Percentiles rank a stretch among this genome's conserved stretches.
phyloP scores from a whole-genome alignment of 2,888 invertebrate species.

The Tetragonula carbonaria region DNA sequence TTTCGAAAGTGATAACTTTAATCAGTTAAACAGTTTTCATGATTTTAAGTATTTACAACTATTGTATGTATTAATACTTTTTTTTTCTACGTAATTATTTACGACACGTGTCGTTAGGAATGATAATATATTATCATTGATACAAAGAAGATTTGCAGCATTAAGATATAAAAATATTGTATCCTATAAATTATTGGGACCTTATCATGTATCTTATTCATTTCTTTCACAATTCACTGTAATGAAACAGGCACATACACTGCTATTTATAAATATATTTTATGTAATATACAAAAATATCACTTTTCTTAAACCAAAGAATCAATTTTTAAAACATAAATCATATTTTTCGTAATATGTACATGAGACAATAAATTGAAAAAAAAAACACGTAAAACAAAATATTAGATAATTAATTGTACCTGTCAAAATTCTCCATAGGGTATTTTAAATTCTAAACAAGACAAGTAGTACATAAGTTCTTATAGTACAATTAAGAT shows the following conservation, averaged over 20 bases:
- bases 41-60: conserved; percentile 25
- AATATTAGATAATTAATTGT: conserved; percentile 14
- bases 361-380: conserved; percentile 21
- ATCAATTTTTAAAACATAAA: conserved; percentile 23
- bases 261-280: conserved; percentile 18
- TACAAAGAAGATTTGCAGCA: conserved; percentile 25
- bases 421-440: conserved; percentile 19
- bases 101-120: neutral
- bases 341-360: conserved; percentile 37
- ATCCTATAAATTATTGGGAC: conserved; percentile 33
- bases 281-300: conserved; percentile 3
- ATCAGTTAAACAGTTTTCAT: conserved; percentile 14
- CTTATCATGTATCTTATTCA: conserved; percentile 3
- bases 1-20: conserved; percentile 6
- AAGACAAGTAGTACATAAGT: conserved; percentile 9
- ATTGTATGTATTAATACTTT: neutral
- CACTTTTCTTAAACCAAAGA: conserved; percentile 31
- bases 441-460: conserved; percentile 4
- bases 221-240: neutral
- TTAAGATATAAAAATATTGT: conserved; percentile 13
- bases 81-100: conserved; percentile 5
- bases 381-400: neutral
- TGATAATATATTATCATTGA: conserved; percentile 8
- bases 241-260: neutral
- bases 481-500: conserved; percentile 15